A percentile compares a stretch with the other conserved stretches of the same genome.
Conservation (phyloP, 1,140 invertebrate species). For the Chironomus tepperi region DNA sequence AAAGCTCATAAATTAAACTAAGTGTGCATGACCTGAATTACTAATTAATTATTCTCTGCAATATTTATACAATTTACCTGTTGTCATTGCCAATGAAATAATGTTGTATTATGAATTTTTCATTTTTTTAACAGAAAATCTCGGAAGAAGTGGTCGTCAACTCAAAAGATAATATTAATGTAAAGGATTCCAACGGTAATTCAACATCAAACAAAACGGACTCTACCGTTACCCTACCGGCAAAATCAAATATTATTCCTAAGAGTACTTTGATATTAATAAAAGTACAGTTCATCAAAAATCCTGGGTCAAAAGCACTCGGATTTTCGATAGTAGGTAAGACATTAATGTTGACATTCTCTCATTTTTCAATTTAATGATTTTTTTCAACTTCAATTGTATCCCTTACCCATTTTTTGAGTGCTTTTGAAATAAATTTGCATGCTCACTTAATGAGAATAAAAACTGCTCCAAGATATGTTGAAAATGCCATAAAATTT, state of each 20-base stretch:
- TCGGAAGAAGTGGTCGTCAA: not conserved
- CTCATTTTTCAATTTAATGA: not conserved
- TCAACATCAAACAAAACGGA: not conserved
- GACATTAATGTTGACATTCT: not conserved
- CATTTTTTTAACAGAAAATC: no score
- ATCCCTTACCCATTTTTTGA: not conserved
- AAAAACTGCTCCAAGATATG: no score
- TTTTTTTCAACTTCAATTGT: not conserved
- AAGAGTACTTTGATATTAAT: not conserved
- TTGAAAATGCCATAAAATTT: no score
- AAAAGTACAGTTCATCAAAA: constrained; percentile 62
- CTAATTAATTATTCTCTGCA: no score
- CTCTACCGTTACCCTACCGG: not conserved
- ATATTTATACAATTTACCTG: no score
- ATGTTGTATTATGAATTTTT: no score
- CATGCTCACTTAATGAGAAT: no score
- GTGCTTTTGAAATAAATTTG: no score
- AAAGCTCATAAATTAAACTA: no score
- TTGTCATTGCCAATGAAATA: no score
- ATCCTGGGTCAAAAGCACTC: constrained; percentile 72
- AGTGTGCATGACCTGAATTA: no score
- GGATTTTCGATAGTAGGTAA: constrained; percentile 76
- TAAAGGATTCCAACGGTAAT: not conserved
- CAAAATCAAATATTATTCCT: not conserved
- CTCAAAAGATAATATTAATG: not conserved